Percentiles rank a stretch among this genome's conserved stretches.
These are phyloP conservation scores for Pogonocherus hispidulus DNA, from an alignment of 2,888 invertebrate species.

Conservation along the genomic window DNA sequence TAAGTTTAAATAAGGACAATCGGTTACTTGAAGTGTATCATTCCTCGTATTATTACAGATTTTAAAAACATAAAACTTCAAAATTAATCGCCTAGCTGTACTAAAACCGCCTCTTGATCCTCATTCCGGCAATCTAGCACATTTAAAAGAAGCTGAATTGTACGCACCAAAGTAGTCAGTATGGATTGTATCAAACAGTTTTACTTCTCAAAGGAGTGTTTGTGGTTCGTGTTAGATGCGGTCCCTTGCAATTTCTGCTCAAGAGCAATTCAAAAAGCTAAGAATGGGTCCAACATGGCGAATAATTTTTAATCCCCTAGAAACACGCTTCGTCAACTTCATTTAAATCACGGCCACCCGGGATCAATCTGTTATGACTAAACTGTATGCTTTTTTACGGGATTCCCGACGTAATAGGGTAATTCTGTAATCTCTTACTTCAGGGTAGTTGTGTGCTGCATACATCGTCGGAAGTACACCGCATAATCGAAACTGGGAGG, in stretches of 20 bases:
- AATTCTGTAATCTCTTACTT: constrained; percentile 35
- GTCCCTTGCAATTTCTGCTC: constrained; percentile 53
- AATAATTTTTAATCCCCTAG: constrained; percentile 55
- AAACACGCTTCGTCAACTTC: constrained; percentile 58
- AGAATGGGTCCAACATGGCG: constrained; percentile 55
- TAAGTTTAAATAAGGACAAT: too few species aligned
- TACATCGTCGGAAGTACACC: constrained; percentile 3
- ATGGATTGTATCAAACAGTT: constrained; percentile 38
- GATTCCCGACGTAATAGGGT: constrained; percentile 43
- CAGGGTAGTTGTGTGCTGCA: constrained; percentile 8
- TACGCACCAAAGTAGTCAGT: constrained; percentile 21
- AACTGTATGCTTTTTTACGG: constrained; percentile 45
- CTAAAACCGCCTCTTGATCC: background rate
- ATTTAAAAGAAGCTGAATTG: constrained; percentile 5
- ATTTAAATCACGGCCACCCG: constrained; percentile 59
- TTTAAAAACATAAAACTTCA: background rate
- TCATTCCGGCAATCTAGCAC: background rate
- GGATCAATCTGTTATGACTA: constrained; percentile 48
- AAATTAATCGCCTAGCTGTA: background rate
- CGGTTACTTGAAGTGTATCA: too few species aligned
- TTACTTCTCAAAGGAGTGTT: constrained; percentile 50
- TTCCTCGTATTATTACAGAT: too few species aligned
- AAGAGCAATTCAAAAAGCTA: constrained; percentile 51
- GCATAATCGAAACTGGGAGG: background rate
- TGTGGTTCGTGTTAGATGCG: constrained; percentile 60